Conservation (phyloP, 2,888 invertebrate genomes). For the Sinelater perroti region DNA sequence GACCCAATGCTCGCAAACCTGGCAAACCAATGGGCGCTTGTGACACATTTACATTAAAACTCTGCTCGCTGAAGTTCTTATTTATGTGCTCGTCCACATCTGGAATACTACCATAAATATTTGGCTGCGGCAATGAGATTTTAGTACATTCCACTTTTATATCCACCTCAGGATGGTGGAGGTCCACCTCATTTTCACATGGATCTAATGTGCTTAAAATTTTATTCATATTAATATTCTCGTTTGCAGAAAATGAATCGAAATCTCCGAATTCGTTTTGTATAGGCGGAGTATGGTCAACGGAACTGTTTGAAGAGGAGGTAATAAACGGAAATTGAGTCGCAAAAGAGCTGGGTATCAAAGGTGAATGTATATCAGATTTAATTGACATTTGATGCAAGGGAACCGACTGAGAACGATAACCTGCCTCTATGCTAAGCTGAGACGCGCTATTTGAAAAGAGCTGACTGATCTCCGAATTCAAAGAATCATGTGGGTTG, state of each 20-base stretch:
- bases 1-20: slow-evolving; percentile 25
- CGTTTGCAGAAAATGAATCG: slow-evolving; percentile 68
- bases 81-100: slow-evolving; percentile 8
- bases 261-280: slow-evolving; percentile 79
- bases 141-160: slow-evolving; percentile 13
- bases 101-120: slow-evolving; percentile 19
- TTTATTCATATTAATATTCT: slow-evolving; percentile 71
- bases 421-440: slow-evolving; percentile 44
- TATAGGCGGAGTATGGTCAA: slow-evolving; percentile 72
- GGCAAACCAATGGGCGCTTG: slow-evolving; percentile 11
- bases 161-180: slow-evolving; percentile 45
- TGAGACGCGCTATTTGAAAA: slow-evolving; percentile 66
- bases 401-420: slow-evolving; percentile 83
- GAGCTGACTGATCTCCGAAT: slow-evolving; percentile 70
- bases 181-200: slow-evolving; percentile 47
- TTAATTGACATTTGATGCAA: slow-evolving; percentile 65
- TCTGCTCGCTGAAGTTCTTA: slow-evolving; percentile 24
- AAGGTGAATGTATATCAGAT: slow-evolving; percentile 54
- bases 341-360: slow-evolving; percentile 36
- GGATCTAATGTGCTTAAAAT: slow-evolving; percentile 70
- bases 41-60: slow-evolving; percentile 8
- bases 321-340: slow-evolving; percentile 44
- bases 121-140: slow-evolving; percentile 3
- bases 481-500: slow-evolving; percentile 59
- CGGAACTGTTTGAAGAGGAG: slow-evolving; percentile 38